Conservation (phyloP, 2,113 vertebrate genomes). For the Zosterops borbonicus region DNA sequence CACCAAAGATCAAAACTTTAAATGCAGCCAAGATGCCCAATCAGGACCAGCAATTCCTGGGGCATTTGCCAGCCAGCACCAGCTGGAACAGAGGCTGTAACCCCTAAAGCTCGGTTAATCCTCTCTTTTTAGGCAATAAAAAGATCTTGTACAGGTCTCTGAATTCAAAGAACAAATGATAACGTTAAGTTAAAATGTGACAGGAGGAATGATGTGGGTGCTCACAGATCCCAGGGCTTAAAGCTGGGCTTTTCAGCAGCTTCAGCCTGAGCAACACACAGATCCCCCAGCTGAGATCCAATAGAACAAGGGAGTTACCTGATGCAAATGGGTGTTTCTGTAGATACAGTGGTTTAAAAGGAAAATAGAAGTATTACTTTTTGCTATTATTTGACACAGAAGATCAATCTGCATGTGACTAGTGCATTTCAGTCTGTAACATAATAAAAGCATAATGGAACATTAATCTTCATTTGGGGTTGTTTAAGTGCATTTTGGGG, state of each 20-base stretch:
- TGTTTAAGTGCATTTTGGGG: not conserved
- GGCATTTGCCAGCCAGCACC: not conserved
- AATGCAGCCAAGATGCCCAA: not conserved
- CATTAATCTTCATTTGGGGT: not conserved
- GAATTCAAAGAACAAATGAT: not conserved
- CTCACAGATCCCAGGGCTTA: not conserved
- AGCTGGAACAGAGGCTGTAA: not conserved
- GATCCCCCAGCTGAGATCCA: not conserved
- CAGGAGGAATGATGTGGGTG: not conserved
- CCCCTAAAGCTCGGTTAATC: not conserved
- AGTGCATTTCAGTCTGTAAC: not conserved
- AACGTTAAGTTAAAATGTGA: not conserved
- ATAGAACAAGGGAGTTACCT: not conserved
- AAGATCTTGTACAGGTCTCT: not conserved
- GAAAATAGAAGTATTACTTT: not conserved
- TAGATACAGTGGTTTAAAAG: not conserved
- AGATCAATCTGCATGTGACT: not conserved
- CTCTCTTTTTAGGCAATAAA: not conserved
- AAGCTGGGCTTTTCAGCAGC: not conserved
- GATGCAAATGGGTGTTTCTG: not conserved
- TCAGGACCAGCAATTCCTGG: not conserved
- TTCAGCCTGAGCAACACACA: not conserved
- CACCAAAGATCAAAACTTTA: not conserved
- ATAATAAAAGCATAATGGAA: not conserved
- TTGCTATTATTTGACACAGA: not conserved